Evolutionary conservation across 2,797 vertebrate species (phyloP), one percentile per base, ranked within the genome.

Genomic region (Echeneis naucrates): DNA sequence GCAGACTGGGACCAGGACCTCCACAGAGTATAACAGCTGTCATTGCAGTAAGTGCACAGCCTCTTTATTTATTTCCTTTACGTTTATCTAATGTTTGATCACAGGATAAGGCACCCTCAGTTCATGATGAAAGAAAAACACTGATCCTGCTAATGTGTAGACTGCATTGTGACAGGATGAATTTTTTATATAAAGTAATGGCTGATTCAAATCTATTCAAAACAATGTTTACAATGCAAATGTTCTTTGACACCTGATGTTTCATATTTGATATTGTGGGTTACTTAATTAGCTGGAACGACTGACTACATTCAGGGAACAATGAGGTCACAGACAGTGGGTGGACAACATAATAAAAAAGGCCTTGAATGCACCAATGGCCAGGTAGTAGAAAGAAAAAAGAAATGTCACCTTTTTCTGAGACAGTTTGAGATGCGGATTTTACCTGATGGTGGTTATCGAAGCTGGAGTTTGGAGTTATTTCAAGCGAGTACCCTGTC

Each of bases 61-160:
- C 44, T 27, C 38, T 42, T 85, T 58, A 79, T 78, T 71, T 44
- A 69, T 48, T 45, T 45, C 19, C 27, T 60, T 64, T 63, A 35
- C 23, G 61, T 40, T 21, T 12, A 23, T 71, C 47, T 66, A 32
- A 51, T 69, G 61, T 77, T 68, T 68, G 64, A 77, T 55, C 45
- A 44, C 23, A 55, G 37, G 60, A 51, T n/a, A 19, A 68, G 35
- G 24, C 7, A 5, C 6, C 21, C 57, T 75, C 75, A 67, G 55
- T 68, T 73, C 33, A 3, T 32, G 35, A 63, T 53, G 8, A 59
- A 48, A 81, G 56, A 10, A 62, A 48, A 47, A 42, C 45, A 50
- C 63, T 8, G 68, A 35, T 40, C 8, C 9, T 21, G 5, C 32
- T 0, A 12, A 14, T 0, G 30, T 23, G 69, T 67, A 60, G 47